Evolutionary conservation across 2,888 invertebrate species (phyloP).

Genomic region (Elegia similella): DNA sequence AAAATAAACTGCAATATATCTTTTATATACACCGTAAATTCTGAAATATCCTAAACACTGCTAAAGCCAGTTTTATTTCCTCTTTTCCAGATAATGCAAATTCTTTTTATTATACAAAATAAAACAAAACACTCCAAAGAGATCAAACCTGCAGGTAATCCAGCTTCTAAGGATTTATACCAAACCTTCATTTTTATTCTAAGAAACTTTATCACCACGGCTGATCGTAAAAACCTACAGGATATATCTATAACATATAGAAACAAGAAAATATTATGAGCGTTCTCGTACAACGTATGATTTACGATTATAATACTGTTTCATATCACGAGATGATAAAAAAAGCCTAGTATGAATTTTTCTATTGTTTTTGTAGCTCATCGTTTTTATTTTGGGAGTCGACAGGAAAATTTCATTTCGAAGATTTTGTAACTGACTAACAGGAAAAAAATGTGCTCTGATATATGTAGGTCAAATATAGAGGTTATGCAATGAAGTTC

Average conservation of each 20-base stretch:
- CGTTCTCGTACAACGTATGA: no score
- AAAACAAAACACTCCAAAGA: conserved; percentile 5
- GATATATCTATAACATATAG: conserved; percentile 3
- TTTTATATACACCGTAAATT: not conserved
- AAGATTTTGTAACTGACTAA: no score
- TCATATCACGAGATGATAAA: no score
- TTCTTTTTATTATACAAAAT: conserved; percentile 12
- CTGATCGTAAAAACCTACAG: conserved; percentile 21
- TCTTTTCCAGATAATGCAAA: not conserved
- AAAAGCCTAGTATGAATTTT: no score
- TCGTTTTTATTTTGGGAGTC: no score
- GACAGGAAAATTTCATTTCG: no score
- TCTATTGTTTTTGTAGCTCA: no score
- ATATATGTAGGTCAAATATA: no score
- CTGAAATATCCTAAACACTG: not conserved
- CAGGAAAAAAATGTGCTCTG: no score
- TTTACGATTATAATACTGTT: no score
- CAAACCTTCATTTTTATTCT: conserved; percentile 17
- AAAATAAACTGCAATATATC: not conserved
- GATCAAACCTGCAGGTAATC: not conserved
- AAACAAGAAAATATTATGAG: no score
- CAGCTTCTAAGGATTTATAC: conserved; percentile 2
- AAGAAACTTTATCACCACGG: conserved; percentile 22
- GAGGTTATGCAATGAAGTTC: no score
- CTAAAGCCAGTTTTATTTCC: not conserved